phyloP scores from a whole-genome alignment of 2,797 vertebrate species.

The Leptatherina wallacei region DNA sequence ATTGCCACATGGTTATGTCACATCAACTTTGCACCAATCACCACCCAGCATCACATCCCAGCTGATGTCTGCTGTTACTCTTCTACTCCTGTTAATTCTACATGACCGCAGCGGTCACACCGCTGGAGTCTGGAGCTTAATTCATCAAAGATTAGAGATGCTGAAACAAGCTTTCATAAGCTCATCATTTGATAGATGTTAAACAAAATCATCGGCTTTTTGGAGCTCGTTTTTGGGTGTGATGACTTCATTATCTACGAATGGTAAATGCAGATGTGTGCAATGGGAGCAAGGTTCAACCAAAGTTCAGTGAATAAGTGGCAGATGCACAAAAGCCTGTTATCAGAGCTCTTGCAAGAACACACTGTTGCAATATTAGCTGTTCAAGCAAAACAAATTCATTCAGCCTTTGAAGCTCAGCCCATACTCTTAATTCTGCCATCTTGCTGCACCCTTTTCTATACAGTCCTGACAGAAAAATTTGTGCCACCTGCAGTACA shows the following conservation, averaged over 20 bases:
- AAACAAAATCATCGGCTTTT: too few species aligned
- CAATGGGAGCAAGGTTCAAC: neutral
- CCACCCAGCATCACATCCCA: neutral
- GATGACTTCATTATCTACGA: too few species aligned
- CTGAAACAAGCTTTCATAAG: neutral
- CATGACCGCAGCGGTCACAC: neutral
- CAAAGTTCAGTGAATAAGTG: neutral
- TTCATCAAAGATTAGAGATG: neutral
- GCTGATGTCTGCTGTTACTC: neutral
- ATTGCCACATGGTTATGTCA: neutral
- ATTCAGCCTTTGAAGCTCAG: too few species aligned
- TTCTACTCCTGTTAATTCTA: neutral
- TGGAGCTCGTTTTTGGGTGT: too few species aligned
- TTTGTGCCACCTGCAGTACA: too few species aligned
- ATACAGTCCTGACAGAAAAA: too few species aligned
- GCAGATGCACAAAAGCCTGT: neutral
- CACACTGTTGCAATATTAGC: neutral
- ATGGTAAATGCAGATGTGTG: too few species aligned
- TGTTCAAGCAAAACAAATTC: too few species aligned
- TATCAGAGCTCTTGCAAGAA: neutral
- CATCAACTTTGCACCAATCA: neutral
- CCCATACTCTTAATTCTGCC: too few species aligned
- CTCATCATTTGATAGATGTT: neutral
- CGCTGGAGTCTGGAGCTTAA: neutral
- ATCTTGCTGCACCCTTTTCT: too few species aligned